These are phyloP conservation scores for Oceanodroma tethys DNA, from an alignment of 2,113 vertebrate genomes.

Conservation along the genomic window DNA sequence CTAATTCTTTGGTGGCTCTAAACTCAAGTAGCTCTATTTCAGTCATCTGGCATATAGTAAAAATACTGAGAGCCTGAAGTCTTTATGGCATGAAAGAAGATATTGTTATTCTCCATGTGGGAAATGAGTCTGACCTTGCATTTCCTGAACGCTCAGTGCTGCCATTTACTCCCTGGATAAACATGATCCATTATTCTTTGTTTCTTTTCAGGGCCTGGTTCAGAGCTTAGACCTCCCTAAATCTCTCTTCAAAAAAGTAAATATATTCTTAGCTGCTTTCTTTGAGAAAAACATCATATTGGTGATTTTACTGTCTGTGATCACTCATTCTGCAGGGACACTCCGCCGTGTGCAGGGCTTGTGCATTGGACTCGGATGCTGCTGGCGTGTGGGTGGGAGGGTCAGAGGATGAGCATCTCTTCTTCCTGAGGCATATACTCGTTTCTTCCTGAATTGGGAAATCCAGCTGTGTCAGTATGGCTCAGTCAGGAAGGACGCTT, in stretches of 20 bases:
- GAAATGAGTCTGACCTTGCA: not conserved
- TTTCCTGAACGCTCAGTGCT: not conserved
- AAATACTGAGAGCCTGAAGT: not conserved
- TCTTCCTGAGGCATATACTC: not conserved
- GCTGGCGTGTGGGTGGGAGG: not conserved
- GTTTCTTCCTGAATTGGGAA: not conserved
- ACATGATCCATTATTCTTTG: not conserved
- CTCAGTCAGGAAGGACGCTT: not conserved
- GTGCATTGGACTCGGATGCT: not conserved
- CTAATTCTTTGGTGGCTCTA: not conserved
- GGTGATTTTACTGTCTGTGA: not conserved
- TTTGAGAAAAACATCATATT: not conserved
- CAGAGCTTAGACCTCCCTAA: not conserved
- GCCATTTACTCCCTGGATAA: not conserved
- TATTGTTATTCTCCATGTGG: not conserved
- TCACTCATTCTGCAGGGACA: not conserved
- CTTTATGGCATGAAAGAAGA: not conserved
- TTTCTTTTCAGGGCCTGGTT: not conserved
- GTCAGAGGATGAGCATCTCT: not conserved
- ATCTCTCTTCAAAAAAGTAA: not conserved
- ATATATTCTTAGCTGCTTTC: not conserved
- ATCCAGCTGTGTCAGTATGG: not conserved
- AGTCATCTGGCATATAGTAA: not conserved
- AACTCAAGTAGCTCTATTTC: not conserved
- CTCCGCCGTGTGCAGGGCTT: not conserved